Percentiles rank a stretch among this genome's conserved stretches.
These are phyloP conservation scores for Cinara cedri DNA, from an alignment of 2,888 invertebrate genomes.

Conservation along the genomic window DNA sequence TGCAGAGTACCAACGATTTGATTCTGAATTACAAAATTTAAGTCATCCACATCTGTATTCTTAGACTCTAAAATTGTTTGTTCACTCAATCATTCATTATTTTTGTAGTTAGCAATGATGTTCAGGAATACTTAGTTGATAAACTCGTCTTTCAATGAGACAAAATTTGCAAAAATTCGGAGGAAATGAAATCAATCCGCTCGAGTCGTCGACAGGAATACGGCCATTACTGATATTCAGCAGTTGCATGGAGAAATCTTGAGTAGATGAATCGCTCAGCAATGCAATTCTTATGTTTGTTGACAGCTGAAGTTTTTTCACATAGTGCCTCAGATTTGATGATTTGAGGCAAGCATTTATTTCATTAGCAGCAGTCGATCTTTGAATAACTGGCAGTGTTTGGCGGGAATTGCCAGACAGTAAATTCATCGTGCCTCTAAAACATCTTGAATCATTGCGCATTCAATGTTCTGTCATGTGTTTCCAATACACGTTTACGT, in stretches of 20 bases:
- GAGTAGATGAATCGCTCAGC: neutral
- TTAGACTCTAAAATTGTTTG: slow-evolving; percentile 62
- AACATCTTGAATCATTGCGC: no score
- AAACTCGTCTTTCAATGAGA: slow-evolving; percentile 58
- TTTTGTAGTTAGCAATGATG: slow-evolving; percentile 35
- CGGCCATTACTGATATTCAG: neutral
- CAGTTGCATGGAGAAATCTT: neutral
- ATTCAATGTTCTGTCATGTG: no score
- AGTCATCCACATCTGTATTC: slow-evolving; percentile 30
- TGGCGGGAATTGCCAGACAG: slow-evolving; percentile 33
- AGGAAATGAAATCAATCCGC: slow-evolving; percentile 62
- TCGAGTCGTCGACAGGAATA: slow-evolving; percentile 59
- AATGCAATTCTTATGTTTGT: neutral
- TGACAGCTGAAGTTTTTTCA: neutral
- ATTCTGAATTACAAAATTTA: slow-evolving; percentile 41
- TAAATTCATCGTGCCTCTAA: neutral
- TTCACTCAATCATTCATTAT: slow-evolving; percentile 59
- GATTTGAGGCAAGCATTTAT: neutral
- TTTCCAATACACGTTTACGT: no score
- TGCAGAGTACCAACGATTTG: neutral
- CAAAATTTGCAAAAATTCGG: slow-evolving; percentile 62
- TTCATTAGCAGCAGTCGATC: slow-evolving; percentile 53
- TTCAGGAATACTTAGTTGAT: slow-evolving; percentile 11
- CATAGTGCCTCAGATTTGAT: neutral
- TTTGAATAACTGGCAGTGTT: slow-evolving; percentile 43